A percentile compares a stretch with the other conserved stretches of the same genome.
phyloP scores from a whole-genome alignment of 2,888 invertebrate genomes.

The Chouioia cunea region DNA sequence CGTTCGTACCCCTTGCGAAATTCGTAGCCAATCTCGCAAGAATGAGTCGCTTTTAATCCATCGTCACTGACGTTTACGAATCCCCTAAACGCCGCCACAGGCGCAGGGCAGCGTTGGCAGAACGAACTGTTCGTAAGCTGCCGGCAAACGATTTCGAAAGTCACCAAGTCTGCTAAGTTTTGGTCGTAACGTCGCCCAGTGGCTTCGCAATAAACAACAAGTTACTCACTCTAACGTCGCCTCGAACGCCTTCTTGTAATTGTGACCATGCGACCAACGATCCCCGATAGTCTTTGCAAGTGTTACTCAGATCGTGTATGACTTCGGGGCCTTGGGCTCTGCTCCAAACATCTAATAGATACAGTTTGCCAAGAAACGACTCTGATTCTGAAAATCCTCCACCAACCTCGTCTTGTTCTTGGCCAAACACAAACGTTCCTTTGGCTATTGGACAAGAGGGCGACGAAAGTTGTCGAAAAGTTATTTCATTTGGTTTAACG shows the following conservation, averaged over 20 bases:
- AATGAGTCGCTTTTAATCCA: constrained; percentile 65
- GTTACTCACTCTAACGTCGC: constrained; percentile 69
- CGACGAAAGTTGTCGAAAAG: too few relatives aligned
- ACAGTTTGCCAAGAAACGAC: constrained; percentile 76
- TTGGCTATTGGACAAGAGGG: constrained; percentile 61
- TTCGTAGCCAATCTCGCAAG: constrained; percentile 69
- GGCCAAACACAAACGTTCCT: constrained; percentile 76
- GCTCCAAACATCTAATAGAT: constrained; percentile 76
- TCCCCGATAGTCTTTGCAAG: constrained; percentile 71
- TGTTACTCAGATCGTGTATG: constrained; percentile 67
- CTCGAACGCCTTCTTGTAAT: constrained; percentile 71
- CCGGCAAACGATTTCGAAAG: too few relatives aligned
- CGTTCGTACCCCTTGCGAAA: constrained; percentile 54
- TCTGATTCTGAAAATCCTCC: constrained; percentile 77
- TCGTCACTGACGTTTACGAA: constrained; percentile 66
- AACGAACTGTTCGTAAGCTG: constrained; percentile 71
- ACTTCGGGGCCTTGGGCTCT: constrained; percentile 66
- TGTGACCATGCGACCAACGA: constrained; percentile 75
- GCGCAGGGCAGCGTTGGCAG: constrained; percentile 71
- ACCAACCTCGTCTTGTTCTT: constrained; percentile 77
- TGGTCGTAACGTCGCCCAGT: constrained; percentile 3
- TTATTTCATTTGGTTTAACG: too few relatives aligned
- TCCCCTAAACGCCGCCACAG: constrained; percentile 68
- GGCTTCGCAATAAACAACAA: not conserved
- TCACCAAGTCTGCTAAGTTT: constrained; percentile 15